These are phyloP conservation scores for Herminia tarsipennalis DNA, from an alignment of 2,888 invertebrate species.

Conservation along the genomic window DNA sequence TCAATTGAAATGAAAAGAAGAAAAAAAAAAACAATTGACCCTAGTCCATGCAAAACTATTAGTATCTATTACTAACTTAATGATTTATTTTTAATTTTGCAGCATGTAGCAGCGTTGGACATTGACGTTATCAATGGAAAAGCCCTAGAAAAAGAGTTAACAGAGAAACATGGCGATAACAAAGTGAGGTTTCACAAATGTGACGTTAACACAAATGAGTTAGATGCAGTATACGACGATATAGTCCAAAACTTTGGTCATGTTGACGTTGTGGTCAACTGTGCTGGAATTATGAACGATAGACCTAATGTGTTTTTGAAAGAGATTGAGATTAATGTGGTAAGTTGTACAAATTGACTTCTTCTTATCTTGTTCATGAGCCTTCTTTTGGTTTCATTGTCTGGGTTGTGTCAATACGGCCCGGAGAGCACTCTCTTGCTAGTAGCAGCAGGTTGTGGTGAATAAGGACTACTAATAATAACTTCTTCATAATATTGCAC, in stretches of 20 bases:
- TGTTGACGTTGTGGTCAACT: constrained; percentile 70
- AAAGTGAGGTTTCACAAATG: constrained; percentile 60
- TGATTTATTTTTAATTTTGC: constrained; percentile 29
- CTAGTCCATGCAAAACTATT: no score
- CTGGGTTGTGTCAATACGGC: no score
- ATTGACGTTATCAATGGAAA: constrained; percentile 48
- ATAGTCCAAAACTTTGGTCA: constrained; percentile 55
- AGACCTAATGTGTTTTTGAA: constrained; percentile 58
- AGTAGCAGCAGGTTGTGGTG: no score
- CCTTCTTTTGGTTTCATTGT: no score
- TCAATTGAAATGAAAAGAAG: no score
- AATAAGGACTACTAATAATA: no score
- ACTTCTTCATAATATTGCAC: no score
- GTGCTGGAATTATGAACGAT: constrained; percentile 73
- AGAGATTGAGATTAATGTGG: constrained; percentile 69
- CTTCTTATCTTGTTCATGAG: neutral
- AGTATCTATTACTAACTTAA: neutral
- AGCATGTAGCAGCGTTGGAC: constrained; percentile 65
- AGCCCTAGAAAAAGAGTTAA: constrained; percentile 51
- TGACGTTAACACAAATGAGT: constrained; percentile 58
- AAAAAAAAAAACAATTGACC: no score
- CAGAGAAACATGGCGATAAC: constrained; percentile 43
- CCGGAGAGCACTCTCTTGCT: no score
- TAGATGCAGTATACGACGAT: constrained; percentile 51
- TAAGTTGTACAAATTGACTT: constrained; percentile 51